Percentiles rank a stretch among this genome's conserved stretches.
These are phyloP conservation scores for Stenopsyche tienmushanensis DNA, from an alignment of 1,140 invertebrate genomes.

Conservation along the genomic window DNA sequence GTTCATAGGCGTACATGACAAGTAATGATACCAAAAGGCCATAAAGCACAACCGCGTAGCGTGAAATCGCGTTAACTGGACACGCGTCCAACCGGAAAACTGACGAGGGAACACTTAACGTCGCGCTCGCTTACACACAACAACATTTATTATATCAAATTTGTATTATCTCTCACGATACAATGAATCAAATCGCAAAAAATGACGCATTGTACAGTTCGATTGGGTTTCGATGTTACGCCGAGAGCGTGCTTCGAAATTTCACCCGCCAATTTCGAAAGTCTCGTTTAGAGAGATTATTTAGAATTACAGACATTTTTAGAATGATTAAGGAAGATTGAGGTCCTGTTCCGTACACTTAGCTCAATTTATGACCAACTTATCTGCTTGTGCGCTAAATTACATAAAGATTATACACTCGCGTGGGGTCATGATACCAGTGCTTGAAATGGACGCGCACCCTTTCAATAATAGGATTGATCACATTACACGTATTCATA, in stretches of 20 bases:
- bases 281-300: neutral
- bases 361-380: slow-evolving; percentile 14
- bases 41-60: slow-evolving; percentile 24
- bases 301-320: neutral
- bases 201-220: neutral
- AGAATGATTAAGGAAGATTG: slow-evolving; percentile 3
- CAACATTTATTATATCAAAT: no score
- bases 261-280: neutral
- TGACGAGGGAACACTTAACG: slow-evolving; percentile 8
- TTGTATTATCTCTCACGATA: no score
- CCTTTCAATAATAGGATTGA: no score
- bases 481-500: no score
- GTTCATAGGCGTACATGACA: neutral
- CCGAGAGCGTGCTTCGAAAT: neutral
- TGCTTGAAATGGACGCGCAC: neutral
- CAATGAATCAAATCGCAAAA: neutral
- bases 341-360: slow-evolving; percentile 10
- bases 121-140: neutral
- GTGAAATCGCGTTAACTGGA: slow-evolving; percentile 19
- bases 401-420: neutral
- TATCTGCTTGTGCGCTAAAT: slow-evolving; percentile 19
- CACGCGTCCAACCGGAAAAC: slow-evolving; percentile 20
- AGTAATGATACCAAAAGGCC: neutral
- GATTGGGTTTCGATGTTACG: neutral
- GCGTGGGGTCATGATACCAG: neutral